Conservation (phyloP, 2,888 invertebrate genomes). For the Drymonia ruficornis region DNA sequence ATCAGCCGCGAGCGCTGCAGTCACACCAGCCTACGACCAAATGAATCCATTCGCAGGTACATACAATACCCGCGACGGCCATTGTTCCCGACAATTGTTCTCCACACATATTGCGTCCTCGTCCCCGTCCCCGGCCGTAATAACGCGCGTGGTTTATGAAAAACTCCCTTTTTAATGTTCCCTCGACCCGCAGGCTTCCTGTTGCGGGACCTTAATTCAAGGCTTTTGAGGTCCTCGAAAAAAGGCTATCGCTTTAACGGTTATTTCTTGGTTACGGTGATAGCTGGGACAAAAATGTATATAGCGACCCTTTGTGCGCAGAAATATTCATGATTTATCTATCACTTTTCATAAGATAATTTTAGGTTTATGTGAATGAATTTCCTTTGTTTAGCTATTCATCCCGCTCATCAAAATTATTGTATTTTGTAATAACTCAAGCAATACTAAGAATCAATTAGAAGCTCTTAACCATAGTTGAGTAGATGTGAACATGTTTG, state of each 20-base stretch:
- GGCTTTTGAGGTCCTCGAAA: not conserved
- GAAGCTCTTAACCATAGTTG: not conserved
- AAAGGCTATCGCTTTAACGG: conserved; percentile 3
- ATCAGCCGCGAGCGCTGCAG: not conserved
- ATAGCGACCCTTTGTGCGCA: not conserved
- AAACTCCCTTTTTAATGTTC: conserved; percentile 24
- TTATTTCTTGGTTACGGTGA: conserved; percentile 2
- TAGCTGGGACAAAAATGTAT: not conserved
- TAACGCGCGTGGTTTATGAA: conserved; percentile 43
- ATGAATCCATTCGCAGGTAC: conserved; percentile 46
- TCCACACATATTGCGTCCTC: conserved; percentile 45
- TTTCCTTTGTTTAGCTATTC: not conserved
- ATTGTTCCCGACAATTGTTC: conserved; percentile 47
- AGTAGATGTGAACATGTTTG: not conserved
- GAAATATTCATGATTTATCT: not conserved
- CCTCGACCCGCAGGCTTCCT: conserved; percentile 3
- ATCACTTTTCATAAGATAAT: too few species aligned
- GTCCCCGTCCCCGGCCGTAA: conserved; percentile 42
- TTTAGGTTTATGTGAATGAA: too few species aligned
- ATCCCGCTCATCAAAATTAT: not conserved
- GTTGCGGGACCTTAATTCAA: not conserved
- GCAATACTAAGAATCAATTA: not conserved
- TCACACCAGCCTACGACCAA: conserved; percentile 24
- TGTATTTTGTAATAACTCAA: not conserved
- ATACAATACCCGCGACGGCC: conserved; percentile 30